phyloP scores from a whole-genome alignment of 2,888 invertebrate species.

The Agrotis puta region DNA sequence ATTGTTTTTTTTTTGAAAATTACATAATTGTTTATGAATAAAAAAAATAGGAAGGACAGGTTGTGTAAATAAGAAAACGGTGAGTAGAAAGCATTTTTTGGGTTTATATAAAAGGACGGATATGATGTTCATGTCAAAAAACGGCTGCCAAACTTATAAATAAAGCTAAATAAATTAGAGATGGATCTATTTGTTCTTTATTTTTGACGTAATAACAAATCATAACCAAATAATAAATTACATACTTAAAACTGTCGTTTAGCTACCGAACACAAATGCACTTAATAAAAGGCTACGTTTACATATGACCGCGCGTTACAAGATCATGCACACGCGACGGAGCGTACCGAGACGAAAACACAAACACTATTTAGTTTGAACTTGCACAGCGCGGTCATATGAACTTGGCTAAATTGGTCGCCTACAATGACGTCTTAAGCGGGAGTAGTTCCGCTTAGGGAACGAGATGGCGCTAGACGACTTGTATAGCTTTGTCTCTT shows the following conservation, averaged over 20 bases:
- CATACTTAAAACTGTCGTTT: background rate
- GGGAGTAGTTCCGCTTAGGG: too few relatives aligned
- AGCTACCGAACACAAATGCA: constrained; percentile 10
- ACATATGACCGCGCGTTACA: too few relatives aligned
- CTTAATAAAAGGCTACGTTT: too few relatives aligned
- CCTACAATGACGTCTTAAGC: too few relatives aligned
- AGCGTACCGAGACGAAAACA: too few relatives aligned
- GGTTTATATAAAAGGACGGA: constrained; percentile 58
- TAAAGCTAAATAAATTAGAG: constrained; percentile 12
- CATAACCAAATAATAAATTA: background rate
- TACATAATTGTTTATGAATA: background rate
- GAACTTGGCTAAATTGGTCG: background rate
- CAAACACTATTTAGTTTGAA: too few relatives aligned
- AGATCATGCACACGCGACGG: too few relatives aligned
- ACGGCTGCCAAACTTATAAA: constrained; percentile 33
- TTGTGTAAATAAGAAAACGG: background rate
- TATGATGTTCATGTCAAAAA: constrained; percentile 25
- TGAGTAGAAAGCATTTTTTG: constrained; percentile 3
- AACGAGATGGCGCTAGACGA: too few relatives aligned
- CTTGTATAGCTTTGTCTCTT: too few relatives aligned
- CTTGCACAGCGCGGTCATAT: too few relatives aligned
- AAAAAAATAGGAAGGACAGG: background rate
- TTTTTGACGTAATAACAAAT: background rate
- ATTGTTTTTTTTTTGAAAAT: background rate
- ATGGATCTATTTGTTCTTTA: background rate